Percentiles rank a stretch among this genome's conserved stretches.
Evolutionary conservation across 2,797 vertebrate genomes (phyloP).

Genomic region (Melanotaenia maccullochi): DNA sequence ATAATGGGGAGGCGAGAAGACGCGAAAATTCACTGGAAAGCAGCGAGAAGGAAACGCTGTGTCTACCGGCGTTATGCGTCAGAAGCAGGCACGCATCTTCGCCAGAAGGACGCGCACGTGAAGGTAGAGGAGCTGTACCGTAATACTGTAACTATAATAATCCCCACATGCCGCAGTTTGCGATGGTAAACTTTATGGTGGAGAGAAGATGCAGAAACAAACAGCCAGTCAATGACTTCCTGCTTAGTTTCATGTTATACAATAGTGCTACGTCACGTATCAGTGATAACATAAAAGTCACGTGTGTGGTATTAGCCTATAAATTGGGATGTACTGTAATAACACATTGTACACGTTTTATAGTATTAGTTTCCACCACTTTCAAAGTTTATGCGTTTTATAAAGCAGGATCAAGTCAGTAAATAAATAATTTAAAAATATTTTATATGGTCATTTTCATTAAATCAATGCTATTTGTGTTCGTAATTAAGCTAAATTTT

Average conservation of each 20-base stretch:
- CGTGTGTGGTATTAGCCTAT: constrained; percentile 37
- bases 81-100: constrained; percentile 29
- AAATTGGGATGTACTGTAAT: background rate
- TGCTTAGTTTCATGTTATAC: constrained; percentile 40
- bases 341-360: background rate
- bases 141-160: background rate
- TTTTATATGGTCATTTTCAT: background rate
- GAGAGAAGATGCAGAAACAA: background rate
- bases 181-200: background rate
- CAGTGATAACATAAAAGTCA: constrained; percentile 15
- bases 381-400: background rate
- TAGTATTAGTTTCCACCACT: background rate
- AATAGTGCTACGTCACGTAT: constrained; percentile 41
- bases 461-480: background rate
- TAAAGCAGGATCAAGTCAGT: background rate
- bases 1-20: constrained; percentile 15
- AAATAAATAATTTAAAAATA: background rate
- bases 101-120: constrained; percentile 28
- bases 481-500: background rate
- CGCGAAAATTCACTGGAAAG: constrained; percentile 26
- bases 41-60: constrained; percentile 23
- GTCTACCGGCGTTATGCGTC: constrained; percentile 62
- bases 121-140: constrained; percentile 63
- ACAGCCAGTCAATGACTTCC: constrained; percentile 16
- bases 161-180: too few species aligned